Conservation (phyloP, 2,113 vertebrate genomes). For the Cryptotis parvus region DNA sequence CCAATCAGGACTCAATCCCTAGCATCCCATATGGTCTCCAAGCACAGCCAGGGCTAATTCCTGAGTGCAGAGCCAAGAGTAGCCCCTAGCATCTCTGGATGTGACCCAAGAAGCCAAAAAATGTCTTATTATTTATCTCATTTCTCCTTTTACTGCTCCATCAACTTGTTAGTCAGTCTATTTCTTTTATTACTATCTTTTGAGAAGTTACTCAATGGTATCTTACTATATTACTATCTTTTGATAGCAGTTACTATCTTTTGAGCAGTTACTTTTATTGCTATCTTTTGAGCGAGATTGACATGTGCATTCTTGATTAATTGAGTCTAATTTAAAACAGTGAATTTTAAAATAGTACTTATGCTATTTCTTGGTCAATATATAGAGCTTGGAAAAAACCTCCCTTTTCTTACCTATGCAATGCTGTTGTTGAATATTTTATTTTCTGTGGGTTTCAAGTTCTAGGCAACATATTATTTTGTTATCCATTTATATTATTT, state of each 20-base stretch:
- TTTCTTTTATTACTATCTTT: background rate
- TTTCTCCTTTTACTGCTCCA: background rate
- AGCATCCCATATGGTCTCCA: no score
- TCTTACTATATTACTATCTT: background rate
- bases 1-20: no score
- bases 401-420: background rate
- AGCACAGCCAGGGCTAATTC: no score
- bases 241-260: background rate
- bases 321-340: background rate
- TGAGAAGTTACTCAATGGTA: background rate
- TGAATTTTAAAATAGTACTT: background rate
- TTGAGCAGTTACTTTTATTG: background rate
- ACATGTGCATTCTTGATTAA: background rate
- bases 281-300: background rate
- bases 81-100: no score
- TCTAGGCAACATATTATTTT: background rate
- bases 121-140: background rate
- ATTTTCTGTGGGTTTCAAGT: constrained; percentile 15
- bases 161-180: background rate
- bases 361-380: background rate
- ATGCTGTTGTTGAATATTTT: background rate
- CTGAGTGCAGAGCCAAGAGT: no score
- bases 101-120: no score
- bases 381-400: background rate
- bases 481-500: constrained; percentile 2